A percentile compares a stretch with the other conserved stretches of the same genome.
Evolutionary conservation across 2,113 vertebrate species (phyloP).

Genomic region (Nettapus auritus): DNA sequence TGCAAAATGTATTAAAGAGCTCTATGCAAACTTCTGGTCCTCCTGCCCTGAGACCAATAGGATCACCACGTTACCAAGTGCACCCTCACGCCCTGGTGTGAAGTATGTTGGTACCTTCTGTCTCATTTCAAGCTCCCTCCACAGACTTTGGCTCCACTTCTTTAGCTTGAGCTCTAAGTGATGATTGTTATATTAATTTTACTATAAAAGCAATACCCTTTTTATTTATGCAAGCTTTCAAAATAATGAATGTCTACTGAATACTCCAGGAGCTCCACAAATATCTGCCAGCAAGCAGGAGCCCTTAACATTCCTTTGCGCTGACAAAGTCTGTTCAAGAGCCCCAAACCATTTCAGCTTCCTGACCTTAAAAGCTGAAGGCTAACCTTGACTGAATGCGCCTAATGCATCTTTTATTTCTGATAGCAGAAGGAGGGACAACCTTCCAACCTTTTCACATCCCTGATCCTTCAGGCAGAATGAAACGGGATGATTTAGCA

Average conservation of each 20-base stretch:
- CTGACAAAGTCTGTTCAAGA: neutral
- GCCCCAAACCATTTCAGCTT: neutral
- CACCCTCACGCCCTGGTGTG: neutral
- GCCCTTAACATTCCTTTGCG: neutral
- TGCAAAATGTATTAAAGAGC: neutral
- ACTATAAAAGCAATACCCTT: neutral
- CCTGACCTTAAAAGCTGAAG: slow-evolving; percentile 6
- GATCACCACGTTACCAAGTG: neutral
- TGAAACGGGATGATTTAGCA: neutral
- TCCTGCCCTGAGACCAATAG: neutral
- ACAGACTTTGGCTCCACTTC: neutral
- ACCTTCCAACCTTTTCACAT: neutral
- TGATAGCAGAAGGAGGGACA: neutral
- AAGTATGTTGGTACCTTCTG: neutral
- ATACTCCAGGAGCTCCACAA: neutral
- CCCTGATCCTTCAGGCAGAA: neutral
- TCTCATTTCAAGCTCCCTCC: neutral
- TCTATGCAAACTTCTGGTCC: neutral
- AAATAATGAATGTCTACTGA: neutral
- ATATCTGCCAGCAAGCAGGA: neutral
- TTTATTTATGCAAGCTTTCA: neutral
- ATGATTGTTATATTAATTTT: neutral
- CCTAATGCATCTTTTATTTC: neutral
- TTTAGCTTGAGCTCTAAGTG: neutral
- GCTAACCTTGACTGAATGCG: neutral